A percentile compares a stretch with the other conserved stretches of the same genome.
These are phyloP conservation scores for Scaptomyza parva DNA, from an alignment of 2,888 invertebrate genomes.

Conservation along the genomic window DNA sequence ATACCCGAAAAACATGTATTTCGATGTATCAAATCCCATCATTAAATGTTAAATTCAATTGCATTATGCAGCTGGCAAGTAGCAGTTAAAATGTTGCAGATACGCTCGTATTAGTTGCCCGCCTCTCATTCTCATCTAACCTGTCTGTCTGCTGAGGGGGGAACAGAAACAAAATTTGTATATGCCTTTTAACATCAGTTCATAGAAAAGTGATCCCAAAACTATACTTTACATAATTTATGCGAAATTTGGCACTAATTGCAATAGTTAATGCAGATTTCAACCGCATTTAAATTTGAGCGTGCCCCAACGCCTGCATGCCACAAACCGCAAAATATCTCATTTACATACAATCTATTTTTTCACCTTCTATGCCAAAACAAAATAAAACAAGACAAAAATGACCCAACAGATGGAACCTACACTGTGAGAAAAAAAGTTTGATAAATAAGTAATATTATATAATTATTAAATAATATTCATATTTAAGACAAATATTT, in stretches of 20 bases:
- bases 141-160: neutral
- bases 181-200: constrained; percentile 59
- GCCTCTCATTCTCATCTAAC: too few species aligned
- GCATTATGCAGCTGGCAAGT: constrained; percentile 63
- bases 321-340: constrained; percentile 71
- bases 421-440: too few species aligned
- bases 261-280: constrained; percentile 81
- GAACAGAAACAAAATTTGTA: constrained; percentile 52
- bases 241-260: constrained; percentile 76
- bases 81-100: constrained; percentile 14
- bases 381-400: neutral
- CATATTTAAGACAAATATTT: too few species aligned
- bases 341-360: constrained; percentile 65
- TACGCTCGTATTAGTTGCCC: constrained; percentile 4
- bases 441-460: too few species aligned
- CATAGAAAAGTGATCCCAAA: constrained; percentile 70
- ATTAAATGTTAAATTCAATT: constrained; percentile 73
- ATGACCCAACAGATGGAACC: constrained; percentile 57
- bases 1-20: constrained; percentile 1
- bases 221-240: constrained; percentile 81
- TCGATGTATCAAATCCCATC: constrained; percentile 17
- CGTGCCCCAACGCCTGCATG: constrained; percentile 55
- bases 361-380: neutral
- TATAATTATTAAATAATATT: too few species aligned
- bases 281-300: constrained; percentile 74